phyloP scores from a whole-genome alignment of 2,113 vertebrate genomes.

The Diadophis punctatus region DNA sequence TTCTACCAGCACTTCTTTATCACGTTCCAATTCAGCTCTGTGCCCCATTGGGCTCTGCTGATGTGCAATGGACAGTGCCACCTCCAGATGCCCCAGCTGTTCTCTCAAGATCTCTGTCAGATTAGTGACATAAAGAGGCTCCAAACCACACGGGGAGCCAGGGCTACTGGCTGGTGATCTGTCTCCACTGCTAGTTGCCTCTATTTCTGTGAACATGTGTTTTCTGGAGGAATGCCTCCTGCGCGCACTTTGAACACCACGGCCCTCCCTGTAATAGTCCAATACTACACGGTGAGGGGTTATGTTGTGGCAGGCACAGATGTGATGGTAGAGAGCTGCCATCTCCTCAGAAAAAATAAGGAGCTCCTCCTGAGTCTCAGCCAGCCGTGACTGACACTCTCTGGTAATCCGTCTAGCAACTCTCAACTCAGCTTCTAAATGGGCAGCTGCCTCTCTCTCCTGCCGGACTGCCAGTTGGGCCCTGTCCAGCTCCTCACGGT shows the following conservation, averaged over 20 bases:
- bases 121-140: constrained; percentile 75
- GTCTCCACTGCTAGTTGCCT: constrained; percentile 58
- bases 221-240: constrained; percentile 66
- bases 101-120: constrained; percentile 76
- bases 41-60: constrained; percentile 68
- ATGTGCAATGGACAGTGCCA: constrained; percentile 75
- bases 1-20: constrained; percentile 75
- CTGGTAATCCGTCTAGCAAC: constrained; percentile 70
- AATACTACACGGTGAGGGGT: constrained; percentile 79
- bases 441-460: constrained; percentile 73
- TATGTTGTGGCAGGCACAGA: constrained; percentile 79
- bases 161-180: constrained; percentile 58
- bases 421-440: constrained; percentile 76
- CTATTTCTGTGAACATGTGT: constrained; percentile 60
- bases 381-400: constrained; percentile 75
- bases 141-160: constrained; percentile 69
- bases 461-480: not conserved
- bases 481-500: not conserved
- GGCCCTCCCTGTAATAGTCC: constrained; percentile 75
- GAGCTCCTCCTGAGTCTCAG: constrained; percentile 78
- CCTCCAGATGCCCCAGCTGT: constrained; percentile 82
- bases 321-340: constrained; percentile 80
- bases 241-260: constrained; percentile 47
- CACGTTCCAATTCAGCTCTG: constrained; percentile 69
- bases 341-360: constrained; percentile 79